A percentile compares a stretch with the other conserved stretches of the same genome.
These are phyloP conservation scores for Saxidomus purpurata DNA, from an alignment of 1,140 invertebrate species.

Conservation along the genomic window DNA sequence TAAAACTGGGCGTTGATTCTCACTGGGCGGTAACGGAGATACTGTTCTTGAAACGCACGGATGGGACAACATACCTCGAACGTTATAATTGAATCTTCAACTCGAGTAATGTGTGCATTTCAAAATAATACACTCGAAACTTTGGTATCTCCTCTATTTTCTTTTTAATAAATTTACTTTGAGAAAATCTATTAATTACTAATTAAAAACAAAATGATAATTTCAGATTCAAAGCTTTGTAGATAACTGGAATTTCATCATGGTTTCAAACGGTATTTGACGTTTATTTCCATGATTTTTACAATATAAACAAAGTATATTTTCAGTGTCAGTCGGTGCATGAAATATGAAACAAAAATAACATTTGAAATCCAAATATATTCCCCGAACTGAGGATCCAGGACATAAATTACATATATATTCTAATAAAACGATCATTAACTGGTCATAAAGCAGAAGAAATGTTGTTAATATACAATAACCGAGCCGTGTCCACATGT, in stretches of 20 bases:
- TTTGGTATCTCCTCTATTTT: too few relatives aligned
- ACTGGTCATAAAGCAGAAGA: constrained; percentile 47
- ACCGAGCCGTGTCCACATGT: constrained; percentile 59
- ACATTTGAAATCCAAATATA: constrained; percentile 1
- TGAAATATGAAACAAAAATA: constrained; percentile 45
- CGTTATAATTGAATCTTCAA: background rate
- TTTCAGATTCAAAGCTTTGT: too few relatives aligned
- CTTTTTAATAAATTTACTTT: too few relatives aligned
- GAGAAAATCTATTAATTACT: too few relatives aligned
- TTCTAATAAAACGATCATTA: constrained; percentile 62
- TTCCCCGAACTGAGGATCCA: constrained; percentile 30
- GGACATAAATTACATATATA: constrained; percentile 58
- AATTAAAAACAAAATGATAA: too few relatives aligned
- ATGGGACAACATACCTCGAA: background rate
- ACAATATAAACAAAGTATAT: constrained; percentile 12
- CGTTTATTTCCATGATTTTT: background rate
- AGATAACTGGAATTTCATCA: too few relatives aligned
- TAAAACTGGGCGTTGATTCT: background rate
- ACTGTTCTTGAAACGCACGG: background rate
- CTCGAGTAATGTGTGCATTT: too few relatives aligned
- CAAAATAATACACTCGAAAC: too few relatives aligned
- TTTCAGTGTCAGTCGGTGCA: constrained; percentile 20
- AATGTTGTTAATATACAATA: constrained; percentile 63
- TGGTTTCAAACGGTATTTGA: background rate
- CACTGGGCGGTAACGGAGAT: background rate